Conservation (phyloP, 2,888 invertebrate species). For the Eilema caniola region DNA sequence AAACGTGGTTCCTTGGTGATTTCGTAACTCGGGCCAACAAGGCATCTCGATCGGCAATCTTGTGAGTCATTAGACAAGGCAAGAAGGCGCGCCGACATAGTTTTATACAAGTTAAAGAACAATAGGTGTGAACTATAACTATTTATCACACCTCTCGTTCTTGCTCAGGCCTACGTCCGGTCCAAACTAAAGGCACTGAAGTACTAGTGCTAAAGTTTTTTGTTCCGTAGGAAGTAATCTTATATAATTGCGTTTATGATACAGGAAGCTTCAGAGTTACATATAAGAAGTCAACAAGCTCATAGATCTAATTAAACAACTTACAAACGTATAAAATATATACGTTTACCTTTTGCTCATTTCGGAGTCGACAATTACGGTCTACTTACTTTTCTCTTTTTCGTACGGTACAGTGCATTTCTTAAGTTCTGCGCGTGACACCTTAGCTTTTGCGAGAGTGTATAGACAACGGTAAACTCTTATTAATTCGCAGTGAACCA, state of each 20-base stretch:
- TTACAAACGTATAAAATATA: no score
- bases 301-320: no score
- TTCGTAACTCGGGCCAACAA: slow-evolving; percentile 66
- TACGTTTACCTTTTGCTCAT: no score
- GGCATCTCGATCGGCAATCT: slow-evolving; percentile 65
- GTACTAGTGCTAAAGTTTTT: neutral
- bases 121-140: slow-evolving; percentile 35
- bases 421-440: neutral
- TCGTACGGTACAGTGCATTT: no score
- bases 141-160: neutral
- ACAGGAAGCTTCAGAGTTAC: neutral
- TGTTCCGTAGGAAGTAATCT: no score
- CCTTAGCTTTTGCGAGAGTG: neutral
- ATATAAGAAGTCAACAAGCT: no score
- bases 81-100: slow-evolving; percentile 45
- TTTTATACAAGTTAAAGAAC: slow-evolving; percentile 39
- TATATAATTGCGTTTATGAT: neutral
- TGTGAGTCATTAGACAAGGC: slow-evolving; percentile 59
- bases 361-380: no score
- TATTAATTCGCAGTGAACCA: neutral
- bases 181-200: neutral
- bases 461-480: no score
- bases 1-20: slow-evolving; percentile 59
- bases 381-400: no score
- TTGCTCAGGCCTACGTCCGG: neutral